Percentiles rank a stretch among this genome's conserved stretches.
phyloP scores from a whole-genome alignment of 2,797 vertebrate species.

The Gallinago solitaria region DNA sequence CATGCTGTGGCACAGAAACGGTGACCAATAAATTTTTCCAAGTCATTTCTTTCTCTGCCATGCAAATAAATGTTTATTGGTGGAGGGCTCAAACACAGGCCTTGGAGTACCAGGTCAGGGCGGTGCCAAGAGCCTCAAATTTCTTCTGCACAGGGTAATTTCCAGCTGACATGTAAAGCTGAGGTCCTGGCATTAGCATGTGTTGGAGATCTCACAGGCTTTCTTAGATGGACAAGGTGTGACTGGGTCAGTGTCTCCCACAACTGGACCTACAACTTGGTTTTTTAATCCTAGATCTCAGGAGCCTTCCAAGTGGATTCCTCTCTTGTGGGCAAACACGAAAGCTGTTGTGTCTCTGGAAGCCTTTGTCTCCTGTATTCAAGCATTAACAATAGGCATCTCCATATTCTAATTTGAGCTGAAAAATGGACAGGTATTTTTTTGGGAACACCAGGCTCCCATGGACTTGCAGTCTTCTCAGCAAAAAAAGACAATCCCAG shows the following conservation, averaged over 20 bases:
- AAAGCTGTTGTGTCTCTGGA: background rate
- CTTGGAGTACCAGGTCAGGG: background rate
- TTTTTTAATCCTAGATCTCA: background rate
- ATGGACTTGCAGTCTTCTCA: background rate
- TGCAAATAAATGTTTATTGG: background rate
- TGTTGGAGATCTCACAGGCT: background rate
- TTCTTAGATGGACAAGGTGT: background rate
- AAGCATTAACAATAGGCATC: background rate
- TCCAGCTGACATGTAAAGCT: background rate
- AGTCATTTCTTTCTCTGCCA: background rate
- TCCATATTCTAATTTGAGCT: background rate
- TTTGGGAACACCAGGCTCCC: accelerated
- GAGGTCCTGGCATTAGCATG: background rate
- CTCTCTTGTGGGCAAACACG: background rate
- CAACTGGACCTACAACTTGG: background rate
- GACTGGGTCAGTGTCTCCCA: background rate
- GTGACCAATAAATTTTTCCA: background rate
- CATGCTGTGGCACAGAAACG: background rate
- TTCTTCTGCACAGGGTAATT: background rate
- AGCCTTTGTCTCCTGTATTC: background rate
- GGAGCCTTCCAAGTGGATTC: background rate
- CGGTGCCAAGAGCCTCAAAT: background rate
- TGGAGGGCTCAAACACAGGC: background rate
- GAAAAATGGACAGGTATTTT: background rate
- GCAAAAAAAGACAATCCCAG: background rate